A percentile compares a stretch with the other conserved stretches of the same genome.
Evolutionary conservation across 2,888 invertebrate species (phyloP).

Genomic region (Mimumesa dahlbomi): DNA sequence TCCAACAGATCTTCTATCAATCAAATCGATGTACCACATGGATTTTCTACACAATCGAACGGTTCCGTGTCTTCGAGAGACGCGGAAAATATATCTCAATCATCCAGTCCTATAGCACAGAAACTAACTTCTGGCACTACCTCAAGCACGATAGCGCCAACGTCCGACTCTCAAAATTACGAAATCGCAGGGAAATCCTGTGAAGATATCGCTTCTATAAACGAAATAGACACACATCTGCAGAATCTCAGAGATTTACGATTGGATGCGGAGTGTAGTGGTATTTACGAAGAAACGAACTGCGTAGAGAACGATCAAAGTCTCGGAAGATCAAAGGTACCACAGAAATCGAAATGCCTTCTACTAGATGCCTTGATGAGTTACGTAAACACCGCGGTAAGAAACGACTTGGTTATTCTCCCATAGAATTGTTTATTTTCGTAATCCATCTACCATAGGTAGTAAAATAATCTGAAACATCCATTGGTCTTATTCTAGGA

Average conservation of each 20-base stretch:
- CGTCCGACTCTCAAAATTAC: constrained; percentile 3
- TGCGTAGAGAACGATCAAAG: constrained; percentile 17
- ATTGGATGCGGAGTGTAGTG: constrained; percentile 52
- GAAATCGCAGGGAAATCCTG: constrained; percentile 10
- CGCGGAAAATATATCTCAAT: constrained; percentile 68
- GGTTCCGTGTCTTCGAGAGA: constrained; percentile 70
- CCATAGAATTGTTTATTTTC: too few relatives aligned
- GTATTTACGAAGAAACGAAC: constrained; percentile 30
- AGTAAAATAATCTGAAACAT: not conserved
- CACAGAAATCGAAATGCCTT: constrained; percentile 80
- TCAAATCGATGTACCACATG: constrained; percentile 14
- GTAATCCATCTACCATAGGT: not conserved
- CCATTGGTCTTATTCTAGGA: constrained; percentile 81
- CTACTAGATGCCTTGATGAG: constrained; percentile 84
- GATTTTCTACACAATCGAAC: constrained; percentile 54
- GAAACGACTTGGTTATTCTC: constrained; percentile 67
- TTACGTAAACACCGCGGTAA: constrained; percentile 85
- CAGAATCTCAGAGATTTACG: constrained; percentile 68
- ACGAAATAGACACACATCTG: constrained; percentile 65
- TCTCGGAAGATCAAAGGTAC: constrained; percentile 20
- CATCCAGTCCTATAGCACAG: constrained; percentile 72
- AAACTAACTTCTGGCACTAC: constrained; percentile 51
- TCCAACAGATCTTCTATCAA: constrained; percentile 43
- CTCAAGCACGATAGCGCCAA: not conserved
- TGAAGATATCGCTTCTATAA: constrained; percentile 35